phyloP scores from a whole-genome alignment of 2,797 vertebrate genomes.

The Mus minutoides region DNA sequence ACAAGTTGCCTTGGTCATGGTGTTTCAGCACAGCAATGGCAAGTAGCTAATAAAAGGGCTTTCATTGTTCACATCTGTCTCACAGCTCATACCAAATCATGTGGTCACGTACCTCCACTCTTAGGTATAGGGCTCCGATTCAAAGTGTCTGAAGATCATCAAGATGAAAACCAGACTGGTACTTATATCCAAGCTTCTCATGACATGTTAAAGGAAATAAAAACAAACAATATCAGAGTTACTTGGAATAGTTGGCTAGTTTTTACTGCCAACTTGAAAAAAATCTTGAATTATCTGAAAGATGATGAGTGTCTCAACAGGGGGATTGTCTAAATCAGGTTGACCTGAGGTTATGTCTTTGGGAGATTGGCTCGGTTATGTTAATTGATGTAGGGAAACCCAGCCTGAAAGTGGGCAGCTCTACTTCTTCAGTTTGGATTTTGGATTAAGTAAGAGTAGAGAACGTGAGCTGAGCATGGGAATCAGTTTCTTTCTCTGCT shows the following conservation, averaged over 20 bases:
- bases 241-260: not conserved
- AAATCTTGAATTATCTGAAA: not conserved
- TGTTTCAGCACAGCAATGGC: not conserved
- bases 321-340: too few species aligned
- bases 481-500: not conserved
- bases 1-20: not conserved
- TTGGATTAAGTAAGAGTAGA: not conserved
- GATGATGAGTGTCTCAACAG: not conserved
- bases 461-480: too few species aligned
- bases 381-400: not conserved
- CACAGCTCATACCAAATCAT: not conserved
- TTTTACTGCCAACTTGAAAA: not conserved
- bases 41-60: not conserved
- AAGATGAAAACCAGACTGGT: not conserved
- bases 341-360: not conserved
- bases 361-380: too few species aligned
- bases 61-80: not conserved
- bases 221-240: not conserved
- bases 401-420: not conserved
- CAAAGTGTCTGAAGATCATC: not conserved
- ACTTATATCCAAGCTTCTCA: not conserved
- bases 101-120: not conserved
- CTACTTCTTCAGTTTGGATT: not conserved
- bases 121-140: not conserved
- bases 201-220: not conserved